Evolutionary conservation across 2,888 invertebrate species (phyloP).

Genomic region (Acronicta alni): DNA sequence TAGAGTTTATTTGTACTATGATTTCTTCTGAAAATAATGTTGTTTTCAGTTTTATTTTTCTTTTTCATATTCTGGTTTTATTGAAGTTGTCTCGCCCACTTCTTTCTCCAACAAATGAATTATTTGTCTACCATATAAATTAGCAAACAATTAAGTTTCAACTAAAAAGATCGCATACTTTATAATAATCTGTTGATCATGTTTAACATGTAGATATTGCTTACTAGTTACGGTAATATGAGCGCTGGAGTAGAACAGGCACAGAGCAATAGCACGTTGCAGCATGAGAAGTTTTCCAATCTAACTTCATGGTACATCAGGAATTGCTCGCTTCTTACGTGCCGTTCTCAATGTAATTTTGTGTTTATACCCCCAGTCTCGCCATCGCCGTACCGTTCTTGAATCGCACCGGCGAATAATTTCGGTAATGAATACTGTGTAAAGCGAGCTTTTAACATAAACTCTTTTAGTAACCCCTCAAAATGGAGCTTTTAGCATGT

Average conservation of each 20-base stretch:
- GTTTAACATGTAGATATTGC: slow-evolving; percentile 45
- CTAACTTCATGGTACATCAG: slow-evolving; percentile 81
- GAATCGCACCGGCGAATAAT: slow-evolving; percentile 46
- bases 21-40: slow-evolving; percentile 19
- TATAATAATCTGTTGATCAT: slow-evolving; percentile 6
- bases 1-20: slow-evolving; percentile 15
- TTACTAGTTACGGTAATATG: slow-evolving; percentile 62
- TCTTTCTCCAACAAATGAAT: too few relatives aligned
- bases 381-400: slow-evolving; percentile 46
- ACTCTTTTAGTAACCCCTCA: slow-evolving; percentile 54
- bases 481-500: slow-evolving; percentile 51
- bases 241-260: slow-evolving; percentile 66
- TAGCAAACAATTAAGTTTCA: too few relatives aligned
- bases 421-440: slow-evolving; percentile 57
- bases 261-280: slow-evolving; percentile 74
- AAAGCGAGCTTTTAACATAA: slow-evolving; percentile 54
- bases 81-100: background rate
- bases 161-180: too few relatives aligned
- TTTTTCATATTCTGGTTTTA: background rate
- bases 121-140: too few relatives aligned
- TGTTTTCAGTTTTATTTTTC: slow-evolving; percentile 9
- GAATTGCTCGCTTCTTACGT: slow-evolving; percentile 74
- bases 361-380: slow-evolving; percentile 57
- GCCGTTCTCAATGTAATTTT: slow-evolving; percentile 71
- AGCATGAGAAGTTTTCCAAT: slow-evolving; percentile 81